Base-by-base conservation (phyloP, 2,888 invertebrate species). In the Proisotoma minuta region DNA sequence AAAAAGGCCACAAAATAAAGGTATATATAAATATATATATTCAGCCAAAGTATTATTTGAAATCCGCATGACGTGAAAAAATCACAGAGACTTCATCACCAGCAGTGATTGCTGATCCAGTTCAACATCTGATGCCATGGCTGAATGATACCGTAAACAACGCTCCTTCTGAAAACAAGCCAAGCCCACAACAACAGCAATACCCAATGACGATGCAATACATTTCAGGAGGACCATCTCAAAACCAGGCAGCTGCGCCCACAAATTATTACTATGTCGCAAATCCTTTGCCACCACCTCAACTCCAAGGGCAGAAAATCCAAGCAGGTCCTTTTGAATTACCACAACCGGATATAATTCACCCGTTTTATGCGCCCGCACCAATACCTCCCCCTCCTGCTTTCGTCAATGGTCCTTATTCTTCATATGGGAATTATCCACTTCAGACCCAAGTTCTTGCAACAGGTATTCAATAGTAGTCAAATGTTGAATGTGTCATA, bases 111-210 rank as follows among this genome's bases (percentile, higher is more conserved):
- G 15, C 18, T 15, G 51, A 51, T 15, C 51, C 51, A 4, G 27
- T 51, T 24, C 51, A 51, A n/a, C 51, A 27, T 20, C 51, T 51
- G 8, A 51, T 51, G 51, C 27, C 51, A 27, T 51, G 51, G 51
- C 5, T 51, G 18, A n/a, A n/a, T 18, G n/a, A 24, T 27, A 10
- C 10, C 20, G 18, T 4, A 12, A 5, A 12, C 43, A 43, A 43
- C 43, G 10, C 43, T 12, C 10, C 4, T 4, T 4, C 18, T n/a
- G 18, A 43, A n/a, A 20, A 18, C 43, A 4, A 5, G 5, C 43
- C 18, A 18, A 15, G 20, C 15, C 43, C 43, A 18, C 43, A 43
- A 43, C 43, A 43, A 43, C 18, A 4, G 18, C 18, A 43, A 34
- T 34, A 10, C 34, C 34, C 8, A 34, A 34, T n/a, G n/a, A n/a